Percentiles rank a stretch among this genome's conserved stretches.
phyloP scores from a whole-genome alignment of 2,113 vertebrate genomes.

The Halcyon senegalensis region DNA sequence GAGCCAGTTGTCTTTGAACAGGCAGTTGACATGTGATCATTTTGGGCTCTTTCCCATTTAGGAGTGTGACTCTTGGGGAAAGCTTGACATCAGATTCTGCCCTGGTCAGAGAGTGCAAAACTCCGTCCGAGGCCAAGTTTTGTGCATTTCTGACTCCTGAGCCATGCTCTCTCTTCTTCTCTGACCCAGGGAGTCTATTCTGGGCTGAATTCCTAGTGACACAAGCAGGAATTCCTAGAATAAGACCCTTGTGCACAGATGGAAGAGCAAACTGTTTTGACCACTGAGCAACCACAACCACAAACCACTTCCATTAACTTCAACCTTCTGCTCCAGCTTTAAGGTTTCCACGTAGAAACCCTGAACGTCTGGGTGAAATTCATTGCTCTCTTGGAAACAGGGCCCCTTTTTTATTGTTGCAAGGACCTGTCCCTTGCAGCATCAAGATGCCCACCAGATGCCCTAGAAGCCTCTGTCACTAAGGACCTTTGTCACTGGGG shows the following conservation, averaged over 20 bases:
- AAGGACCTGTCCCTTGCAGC: background rate
- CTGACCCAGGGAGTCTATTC: constrained; percentile 8
- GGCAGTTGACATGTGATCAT: background rate
- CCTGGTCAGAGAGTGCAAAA: background rate
- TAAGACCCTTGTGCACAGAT: constrained; percentile 12
- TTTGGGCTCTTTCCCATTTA: background rate
- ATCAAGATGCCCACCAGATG: background rate
- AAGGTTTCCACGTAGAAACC: background rate
- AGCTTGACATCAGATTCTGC: constrained; percentile 14
- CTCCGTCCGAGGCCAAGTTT: background rate
- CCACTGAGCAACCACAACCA: constrained; percentile 22
- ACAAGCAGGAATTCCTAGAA: constrained; percentile 48
- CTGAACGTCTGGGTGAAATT: background rate
- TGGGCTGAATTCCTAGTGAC: constrained; percentile 35
- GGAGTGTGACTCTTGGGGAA: constrained; percentile 13
- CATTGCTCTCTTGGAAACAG: background rate
- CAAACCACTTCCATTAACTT: constrained; percentile 35
- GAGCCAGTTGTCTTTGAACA: background rate
- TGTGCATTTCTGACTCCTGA: constrained; percentile 5
- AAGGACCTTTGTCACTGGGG: background rate
- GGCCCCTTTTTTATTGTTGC: background rate
- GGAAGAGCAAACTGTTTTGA: constrained; percentile 12
- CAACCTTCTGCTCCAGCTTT: background rate
- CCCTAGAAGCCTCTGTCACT: background rate
- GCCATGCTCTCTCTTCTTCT: background rate